Evolutionary conservation across 35 echinoderm and acorn worm species (phyloP).

Genomic region (Nesometra sesokonis): DNA sequence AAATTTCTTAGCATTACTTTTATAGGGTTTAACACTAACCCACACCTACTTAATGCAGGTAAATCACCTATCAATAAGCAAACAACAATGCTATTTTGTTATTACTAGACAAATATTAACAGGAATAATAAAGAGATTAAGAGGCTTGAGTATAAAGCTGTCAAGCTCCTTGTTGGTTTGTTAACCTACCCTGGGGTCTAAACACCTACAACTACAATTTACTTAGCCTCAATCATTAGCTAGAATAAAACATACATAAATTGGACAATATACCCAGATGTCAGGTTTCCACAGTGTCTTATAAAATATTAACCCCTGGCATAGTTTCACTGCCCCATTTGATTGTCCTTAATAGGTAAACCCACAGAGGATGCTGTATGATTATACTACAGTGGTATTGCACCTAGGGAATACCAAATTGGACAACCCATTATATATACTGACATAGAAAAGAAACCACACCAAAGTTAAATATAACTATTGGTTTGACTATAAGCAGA

Average conservation of each 20-base stretch:
- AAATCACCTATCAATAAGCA: no score
- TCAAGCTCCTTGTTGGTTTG: not conserved
- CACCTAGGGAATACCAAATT: not conserved
- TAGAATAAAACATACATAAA: not conserved
- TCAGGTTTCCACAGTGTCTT: not conserved
- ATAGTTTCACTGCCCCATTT: not conserved
- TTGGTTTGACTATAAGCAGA: not conserved
- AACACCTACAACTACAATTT: not conserved
- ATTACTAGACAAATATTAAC: no score
- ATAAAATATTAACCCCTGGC: not conserved
- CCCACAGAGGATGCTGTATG: not conserved
- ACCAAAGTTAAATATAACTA: not conserved
- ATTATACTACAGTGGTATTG: not conserved
- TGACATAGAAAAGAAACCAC: not conserved
- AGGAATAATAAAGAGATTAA: no score
- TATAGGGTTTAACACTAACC: no score
- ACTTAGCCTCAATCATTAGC: not conserved
- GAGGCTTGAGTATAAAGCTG: no score
- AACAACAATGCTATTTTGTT: no score
- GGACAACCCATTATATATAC: not conserved
- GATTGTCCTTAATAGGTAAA: not conserved
- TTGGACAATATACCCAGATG: not conserved
- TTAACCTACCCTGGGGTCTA: not conserved
- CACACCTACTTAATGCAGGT: no score
- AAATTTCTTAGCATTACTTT: no score